Base-by-base conservation (phyloP, 2,113 vertebrate genomes). In the Podiceps cristatus region DNA sequence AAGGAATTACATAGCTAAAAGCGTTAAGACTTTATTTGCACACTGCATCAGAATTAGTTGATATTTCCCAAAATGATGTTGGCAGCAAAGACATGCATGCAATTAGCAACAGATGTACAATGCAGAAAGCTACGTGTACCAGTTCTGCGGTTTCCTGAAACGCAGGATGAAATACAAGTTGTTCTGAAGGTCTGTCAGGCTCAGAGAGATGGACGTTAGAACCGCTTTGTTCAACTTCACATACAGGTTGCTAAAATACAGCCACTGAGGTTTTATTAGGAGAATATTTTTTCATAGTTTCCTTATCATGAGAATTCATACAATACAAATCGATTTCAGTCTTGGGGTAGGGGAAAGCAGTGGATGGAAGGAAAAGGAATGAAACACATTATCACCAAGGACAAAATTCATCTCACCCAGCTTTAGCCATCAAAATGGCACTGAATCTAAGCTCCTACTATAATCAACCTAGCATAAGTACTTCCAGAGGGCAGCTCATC, bases 231-330 rank as follows among this genome's bases (percentile, higher is more conserved):
- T 85, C 79, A 14, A 8, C 63, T 95, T 94, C 95, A 69, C 24
- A 8, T 7, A 74, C 55, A 13, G 52, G 66, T 69, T 96, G 89
- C 96, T 97, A 90, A 89, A 97, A 98, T 31, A 98, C 15, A 98
- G 93, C 13, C 76, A 91, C 33, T 62, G 59, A 86, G 28, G 33
- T 84, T 68, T 84, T 69, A 76, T 81, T 86, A 95, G 33, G 40
- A 45, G 5, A 88, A 53, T 68, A 16, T 4, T 64, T 77, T 71
- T 64, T 66, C 35, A 56, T 12, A 7, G 37, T 49, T 79, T 88
- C 52, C 15, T 83, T 93, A 83, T 40, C 6, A 69, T 22, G 5
- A 82, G 8, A 72, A 90, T 80, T 80, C 5, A 15, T 19, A 77
- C 13, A 86, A 47, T 50, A 35, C 4, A 88, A 64, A 64, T 8